These are phyloP conservation scores for Gibbula magus DNA, from an alignment of 2,888 invertebrate species.

Conservation along the genomic window DNA sequence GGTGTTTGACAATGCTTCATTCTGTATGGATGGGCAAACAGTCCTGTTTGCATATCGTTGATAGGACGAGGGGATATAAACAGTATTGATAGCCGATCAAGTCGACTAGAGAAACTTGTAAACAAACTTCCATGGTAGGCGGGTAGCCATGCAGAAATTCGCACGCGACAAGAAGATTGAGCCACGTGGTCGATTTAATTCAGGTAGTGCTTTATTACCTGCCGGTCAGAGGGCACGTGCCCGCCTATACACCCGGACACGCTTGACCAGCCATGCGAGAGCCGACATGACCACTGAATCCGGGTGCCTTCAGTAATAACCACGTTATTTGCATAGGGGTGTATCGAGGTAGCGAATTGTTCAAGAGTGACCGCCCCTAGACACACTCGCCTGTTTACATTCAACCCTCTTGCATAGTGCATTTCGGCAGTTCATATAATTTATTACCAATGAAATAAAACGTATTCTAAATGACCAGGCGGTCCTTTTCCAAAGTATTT, in stretches of 20 bases:
- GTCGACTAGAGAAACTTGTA: background rate
- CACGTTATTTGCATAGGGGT: constrained; percentile 16
- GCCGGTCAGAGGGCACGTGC: constrained; percentile 16
- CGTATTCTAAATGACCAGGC: no score
- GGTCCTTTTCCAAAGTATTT: no score
- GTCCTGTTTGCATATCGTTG: background rate
- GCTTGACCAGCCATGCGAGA: constrained; percentile 17
- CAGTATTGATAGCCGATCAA: background rate
- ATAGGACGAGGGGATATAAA: background rate
- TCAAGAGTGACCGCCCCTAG: constrained; percentile 4
- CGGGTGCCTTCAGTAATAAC: background rate
- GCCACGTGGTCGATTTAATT: background rate
- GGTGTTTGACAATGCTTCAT: background rate
- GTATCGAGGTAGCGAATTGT: background rate
- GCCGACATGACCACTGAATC: constrained; percentile 15
- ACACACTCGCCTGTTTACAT: background rate
- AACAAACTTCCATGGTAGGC: constrained; percentile 5
- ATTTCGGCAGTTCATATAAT: no score
- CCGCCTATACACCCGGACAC: background rate
- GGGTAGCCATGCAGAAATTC: constrained; percentile 10
- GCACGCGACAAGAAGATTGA: background rate
- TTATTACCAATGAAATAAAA: no score
- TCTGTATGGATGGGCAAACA: background rate
- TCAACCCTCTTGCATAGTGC: background rate
- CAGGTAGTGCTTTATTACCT: constrained; percentile 19